These are phyloP conservation scores for Maniola jurtina DNA, from an alignment of 1,140 invertebrate species.

Conservation along the genomic window DNA sequence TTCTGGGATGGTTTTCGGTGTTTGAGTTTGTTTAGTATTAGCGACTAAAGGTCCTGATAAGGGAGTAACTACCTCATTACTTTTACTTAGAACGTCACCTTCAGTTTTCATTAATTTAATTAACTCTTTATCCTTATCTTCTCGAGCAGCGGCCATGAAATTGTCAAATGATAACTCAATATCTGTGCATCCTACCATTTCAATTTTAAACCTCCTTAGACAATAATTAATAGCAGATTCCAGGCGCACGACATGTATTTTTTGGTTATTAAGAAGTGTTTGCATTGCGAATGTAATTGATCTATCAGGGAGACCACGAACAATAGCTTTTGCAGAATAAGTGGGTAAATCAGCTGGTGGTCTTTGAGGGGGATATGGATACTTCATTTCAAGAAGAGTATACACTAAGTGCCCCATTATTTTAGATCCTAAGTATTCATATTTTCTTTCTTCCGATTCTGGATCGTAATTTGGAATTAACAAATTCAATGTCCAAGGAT, in stretches of 20 bases:
- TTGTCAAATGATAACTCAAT: conserved; percentile 74
- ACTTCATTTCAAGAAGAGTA: conserved; percentile 78
- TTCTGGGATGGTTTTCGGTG: conserved; percentile 79
- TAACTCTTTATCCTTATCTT: conserved; percentile 62
- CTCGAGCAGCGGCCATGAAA: conserved; percentile 47
- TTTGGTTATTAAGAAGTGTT: conserved; percentile 65
- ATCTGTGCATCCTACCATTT: conserved; percentile 75
- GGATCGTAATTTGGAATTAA: conserved; percentile 66
- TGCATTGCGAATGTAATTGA: conserved; percentile 66
- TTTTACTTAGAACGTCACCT: conserved; percentile 49
- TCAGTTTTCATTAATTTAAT: conserved; percentile 62
- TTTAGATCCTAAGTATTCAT: conserved; percentile 66
- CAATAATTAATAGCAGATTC: conserved; percentile 80
- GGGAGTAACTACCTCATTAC: conserved; percentile 41
- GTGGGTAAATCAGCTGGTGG: conserved; percentile 59
- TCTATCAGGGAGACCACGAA: conserved; percentile 74
- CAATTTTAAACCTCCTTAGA: conserved; percentile 74
- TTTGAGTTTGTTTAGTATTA: conserved; percentile 79
- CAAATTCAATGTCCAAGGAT: conserved; percentile 62
- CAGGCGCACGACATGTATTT: conserved; percentile 77
- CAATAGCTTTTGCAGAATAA: conserved; percentile 67
- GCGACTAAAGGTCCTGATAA: conserved; percentile 45
- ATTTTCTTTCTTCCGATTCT: conserved; percentile 63
- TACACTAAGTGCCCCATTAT: conserved; percentile 80
- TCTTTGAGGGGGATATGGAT: conserved; percentile 67